Conservation (phyloP, 2,888 invertebrate species). For the Urechis unicinctus region DNA sequence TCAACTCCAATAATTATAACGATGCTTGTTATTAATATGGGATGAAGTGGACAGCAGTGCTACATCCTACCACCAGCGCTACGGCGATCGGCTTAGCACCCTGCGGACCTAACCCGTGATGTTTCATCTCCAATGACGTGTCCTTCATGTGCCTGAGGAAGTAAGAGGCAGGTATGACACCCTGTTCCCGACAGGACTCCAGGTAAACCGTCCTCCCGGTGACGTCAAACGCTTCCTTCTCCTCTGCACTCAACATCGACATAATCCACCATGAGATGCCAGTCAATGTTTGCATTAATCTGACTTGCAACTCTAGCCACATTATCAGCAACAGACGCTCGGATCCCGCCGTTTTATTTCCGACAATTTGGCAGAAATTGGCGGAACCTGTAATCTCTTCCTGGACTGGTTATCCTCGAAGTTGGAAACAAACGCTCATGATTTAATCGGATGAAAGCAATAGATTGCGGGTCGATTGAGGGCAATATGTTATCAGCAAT, state of each 20-base stretch:
- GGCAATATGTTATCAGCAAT: too few relatives aligned
- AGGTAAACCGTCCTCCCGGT: slow-evolving; percentile 41
- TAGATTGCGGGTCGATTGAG: too few relatives aligned
- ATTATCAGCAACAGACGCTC: background rate
- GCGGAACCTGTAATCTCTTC: too few relatives aligned
- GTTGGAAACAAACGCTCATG: too few relatives aligned
- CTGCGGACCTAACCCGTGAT: slow-evolving; percentile 43
- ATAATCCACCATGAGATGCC: background rate
- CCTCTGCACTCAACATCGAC: too few relatives aligned
- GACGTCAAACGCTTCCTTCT: slow-evolving; percentile 35
- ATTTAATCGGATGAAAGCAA: too few relatives aligned
- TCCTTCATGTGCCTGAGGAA: slow-evolving; percentile 47
- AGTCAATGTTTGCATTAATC: background rate
- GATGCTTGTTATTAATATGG: background rate
- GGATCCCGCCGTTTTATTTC: too few relatives aligned
- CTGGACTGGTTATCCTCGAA: too few relatives aligned
- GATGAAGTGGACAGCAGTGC: background rate
- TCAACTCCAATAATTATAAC: background rate
- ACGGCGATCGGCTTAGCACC: slow-evolving; percentile 45
- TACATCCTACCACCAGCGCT: slow-evolving; percentile 38
- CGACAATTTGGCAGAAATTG: too few relatives aligned
- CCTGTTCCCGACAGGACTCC: slow-evolving; percentile 40
- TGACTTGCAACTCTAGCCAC: background rate
- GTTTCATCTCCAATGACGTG: slow-evolving; percentile 37
- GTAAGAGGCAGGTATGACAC: slow-evolving; percentile 46